A percentile compares a stretch with the other conserved stretches of the same genome.
These are phyloP conservation scores for Paratrypauchen microcephalus DNA, from an alignment of 2,797 vertebrate species.

Conservation along the genomic window DNA sequence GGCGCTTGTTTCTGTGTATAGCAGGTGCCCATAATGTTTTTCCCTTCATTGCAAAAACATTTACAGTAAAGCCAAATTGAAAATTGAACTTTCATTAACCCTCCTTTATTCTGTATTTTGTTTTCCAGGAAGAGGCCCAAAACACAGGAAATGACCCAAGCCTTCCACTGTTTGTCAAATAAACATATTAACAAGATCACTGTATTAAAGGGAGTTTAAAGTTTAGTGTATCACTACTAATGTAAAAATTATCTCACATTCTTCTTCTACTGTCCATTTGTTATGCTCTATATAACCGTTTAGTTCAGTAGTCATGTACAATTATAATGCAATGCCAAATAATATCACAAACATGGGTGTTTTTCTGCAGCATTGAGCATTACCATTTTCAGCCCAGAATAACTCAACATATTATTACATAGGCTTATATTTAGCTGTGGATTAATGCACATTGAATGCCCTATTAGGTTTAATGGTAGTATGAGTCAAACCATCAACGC, in stretches of 20 bases:
- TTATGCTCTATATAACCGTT: neutral
- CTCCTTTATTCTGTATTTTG: conserved; percentile 25
- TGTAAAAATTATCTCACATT: too few relatives aligned
- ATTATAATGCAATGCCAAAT: neutral
- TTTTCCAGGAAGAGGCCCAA: conserved; percentile 45
- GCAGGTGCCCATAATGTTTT: neutral
- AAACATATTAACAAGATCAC: conserved; percentile 24
- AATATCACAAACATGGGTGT: neutral
- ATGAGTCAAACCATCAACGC: conserved; percentile 12
- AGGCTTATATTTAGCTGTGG: conserved; percentile 9
- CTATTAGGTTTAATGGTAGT: conserved; percentile 5
- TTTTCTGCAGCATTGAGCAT: neutral
- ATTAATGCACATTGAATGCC: neutral
- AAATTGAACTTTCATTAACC: conserved; percentile 40
- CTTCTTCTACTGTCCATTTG: neutral
- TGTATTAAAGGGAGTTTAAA: conserved; percentile 19
- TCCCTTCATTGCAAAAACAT: conserved; percentile 27
- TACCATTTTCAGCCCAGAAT: neutral
- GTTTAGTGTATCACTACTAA: neutral
- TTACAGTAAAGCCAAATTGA: conserved; percentile 40
- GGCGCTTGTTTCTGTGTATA: neutral
- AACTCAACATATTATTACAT: neutral
- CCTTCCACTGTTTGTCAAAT: conserved; percentile 59
- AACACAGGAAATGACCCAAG: conserved; percentile 41
- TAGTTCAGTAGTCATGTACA: neutral